A percentile compares a stretch with the other conserved stretches of the same genome.
Conservation (phyloP, 2,113 vertebrate genomes). For the Neogobius melanostomus region DNA sequence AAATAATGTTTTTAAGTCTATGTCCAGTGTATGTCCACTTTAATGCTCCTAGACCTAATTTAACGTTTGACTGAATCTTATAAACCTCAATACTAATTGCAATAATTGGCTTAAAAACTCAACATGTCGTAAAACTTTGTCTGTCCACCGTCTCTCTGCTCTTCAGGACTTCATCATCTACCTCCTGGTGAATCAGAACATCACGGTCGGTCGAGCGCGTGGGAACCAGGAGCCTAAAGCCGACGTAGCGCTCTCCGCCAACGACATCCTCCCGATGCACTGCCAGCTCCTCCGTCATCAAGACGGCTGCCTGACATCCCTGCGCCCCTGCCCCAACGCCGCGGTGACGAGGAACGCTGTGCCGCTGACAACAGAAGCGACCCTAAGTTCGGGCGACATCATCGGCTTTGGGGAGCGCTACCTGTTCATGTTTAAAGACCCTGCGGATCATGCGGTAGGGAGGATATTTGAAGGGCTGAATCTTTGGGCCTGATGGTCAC, state of each 20-base stretch:
- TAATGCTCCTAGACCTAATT: too few species aligned
- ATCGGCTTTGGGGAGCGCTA: slow-evolving; percentile 76
- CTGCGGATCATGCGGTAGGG: slow-evolving; percentile 7
- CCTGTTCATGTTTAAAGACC: slow-evolving; percentile 80
- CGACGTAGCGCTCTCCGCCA: slow-evolving; percentile 65
- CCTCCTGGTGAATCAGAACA: slow-evolving; percentile 55
- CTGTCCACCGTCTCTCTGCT: slow-evolving; percentile 6
- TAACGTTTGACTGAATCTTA: too few species aligned
- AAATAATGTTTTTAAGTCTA: too few species aligned
- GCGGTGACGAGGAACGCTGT: slow-evolving; percentile 69
- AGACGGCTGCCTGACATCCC: slow-evolving; percentile 20
- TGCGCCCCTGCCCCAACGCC: slow-evolving; percentile 58
- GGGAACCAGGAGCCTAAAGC: slow-evolving; percentile 33
- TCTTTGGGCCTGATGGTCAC: too few species aligned
- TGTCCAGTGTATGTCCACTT: too few species aligned
- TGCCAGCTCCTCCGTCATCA: slow-evolving; percentile 64
- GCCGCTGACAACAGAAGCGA: slow-evolving; percentile 48
- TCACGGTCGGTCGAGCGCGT: slow-evolving; percentile 60
- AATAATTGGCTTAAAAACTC: too few species aligned
- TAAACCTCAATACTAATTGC: too few species aligned
- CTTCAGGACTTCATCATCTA: slow-evolving; percentile 79
- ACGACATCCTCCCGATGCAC: slow-evolving; percentile 71
- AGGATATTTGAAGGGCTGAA: too few species aligned
- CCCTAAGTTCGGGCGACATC: slow-evolving; percentile 73
- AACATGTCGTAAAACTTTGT: background rate